Evolutionary conservation across 2,888 invertebrate genomes (phyloP), one percentile per base, ranked within the genome.

Genomic region (Alsophila aescularia): DNA sequence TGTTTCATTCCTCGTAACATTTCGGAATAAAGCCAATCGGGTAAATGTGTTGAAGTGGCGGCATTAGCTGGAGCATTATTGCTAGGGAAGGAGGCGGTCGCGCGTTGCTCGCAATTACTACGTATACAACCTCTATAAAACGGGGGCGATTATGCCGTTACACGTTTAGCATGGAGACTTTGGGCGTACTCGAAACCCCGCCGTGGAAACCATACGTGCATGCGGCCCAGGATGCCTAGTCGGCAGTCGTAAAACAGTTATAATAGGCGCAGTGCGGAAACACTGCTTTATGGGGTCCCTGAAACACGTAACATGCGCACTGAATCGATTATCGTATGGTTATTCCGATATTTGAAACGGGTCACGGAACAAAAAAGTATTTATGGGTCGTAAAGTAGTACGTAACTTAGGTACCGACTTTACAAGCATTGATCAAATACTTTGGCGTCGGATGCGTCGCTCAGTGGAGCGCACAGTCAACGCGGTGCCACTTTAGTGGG

Each of bases 241-340:
- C 71, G 75, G 70, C 75, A 76, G 73, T 85, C 85, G 78, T 87
- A 87, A 87, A 86, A 75, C 79, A 73, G 82, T 83, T 82, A 85
- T 86, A 87, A 85, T 83, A 85, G 83, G 77, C 85, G 84, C 83
- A 86, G 77, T 86, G 86, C 84, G 85, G 85, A 86, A 87, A 84
- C 81, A 81, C 74, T 77, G 81, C 74, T 83, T 85, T 87, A 85
- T 79, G 79, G 75, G 81, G 78, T 77, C 82, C 80, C 82, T 81
- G 81, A 79, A 86, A 85, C 81, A 86, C 79, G 84, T 86, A 83
- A 83, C 82, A 81, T 82, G 83, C 81, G 76, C 77, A 75, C 73
- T 73, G 72, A 83, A 87, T 87, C 82, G 85, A 86, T 87, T 86
- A 81, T 77, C 77, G 79, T 83, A 81, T 79, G 82, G 79, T 78